Evolutionary conservation across 2,113 vertebrate species (phyloP), one percentile per base, ranked within the genome.

Genomic region (Panurus biarmicus): DNA sequence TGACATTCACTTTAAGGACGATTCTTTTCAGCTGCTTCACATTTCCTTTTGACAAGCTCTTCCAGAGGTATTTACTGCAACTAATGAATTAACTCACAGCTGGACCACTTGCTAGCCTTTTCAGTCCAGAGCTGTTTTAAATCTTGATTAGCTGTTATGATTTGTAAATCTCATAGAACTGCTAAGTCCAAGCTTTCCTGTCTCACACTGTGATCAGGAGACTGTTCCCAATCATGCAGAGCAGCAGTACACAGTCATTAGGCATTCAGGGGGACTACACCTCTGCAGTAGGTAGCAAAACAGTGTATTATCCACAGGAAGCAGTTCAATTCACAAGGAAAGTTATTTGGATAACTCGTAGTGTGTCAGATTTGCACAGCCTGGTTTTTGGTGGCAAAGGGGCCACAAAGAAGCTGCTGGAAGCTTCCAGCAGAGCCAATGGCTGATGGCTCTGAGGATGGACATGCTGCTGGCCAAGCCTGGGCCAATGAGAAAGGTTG

Each of bases 41-140:
- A n/a, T 94, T 91, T 87, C 60, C 78, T 85, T 86, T 60, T 64
- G 82, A 88, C 78, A 94, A 85, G 56, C 60, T 96, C 60, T 81
- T 80, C 64, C n/a, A 86, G 65, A 2, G 11, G 53, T 88, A 90
- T 93, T 95, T 77, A 86, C 91, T 80, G 58, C 89, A 86, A 5
- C 71, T 71, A 91, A 78, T 57, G 79, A 93, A 95, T 88, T 94
- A 92, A 84, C 65, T 80, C 65, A 48, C 10, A 40, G 91, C 90
- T 92, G 85, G 90, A 81, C 40, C 70, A 45, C 87, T 87, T 57
- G 51, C 71, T 56, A 45, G 44, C 31, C 53, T 92, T 88, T 93
- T 82, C 47, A 82, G 11, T 31, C 62, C 50, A 65, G 66, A 5
- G 4, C 50, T 54, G 23, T 31, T 89, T 87, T 85, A 85, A 90